These are phyloP conservation scores for Lasioglossum figueresi DNA, from an alignment of 2,888 invertebrate species.

Conservation along the genomic window DNA sequence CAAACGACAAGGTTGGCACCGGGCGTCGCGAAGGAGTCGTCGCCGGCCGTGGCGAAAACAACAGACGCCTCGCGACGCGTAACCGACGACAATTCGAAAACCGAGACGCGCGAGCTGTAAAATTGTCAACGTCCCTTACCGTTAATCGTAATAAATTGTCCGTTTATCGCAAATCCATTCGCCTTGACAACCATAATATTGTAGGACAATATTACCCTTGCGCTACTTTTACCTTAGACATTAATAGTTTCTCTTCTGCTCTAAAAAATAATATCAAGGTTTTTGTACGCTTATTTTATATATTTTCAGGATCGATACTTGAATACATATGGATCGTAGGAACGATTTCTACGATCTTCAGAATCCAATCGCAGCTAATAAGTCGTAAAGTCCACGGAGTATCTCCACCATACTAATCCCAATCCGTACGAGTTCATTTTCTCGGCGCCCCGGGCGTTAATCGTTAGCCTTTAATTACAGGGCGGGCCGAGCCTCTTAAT, in stretches of 20 bases:
- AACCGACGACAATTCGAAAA: too few relatives aligned
- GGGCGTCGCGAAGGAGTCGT: too few relatives aligned
- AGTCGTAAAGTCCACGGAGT: constrained; percentile 43
- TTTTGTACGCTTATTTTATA: background rate
- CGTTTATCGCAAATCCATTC: too few relatives aligned
- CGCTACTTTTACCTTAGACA: background rate
- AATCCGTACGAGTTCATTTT: constrained; percentile 69
- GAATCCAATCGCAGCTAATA: constrained; percentile 47
- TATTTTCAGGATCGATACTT: background rate
- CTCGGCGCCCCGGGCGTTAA: constrained; percentile 56
- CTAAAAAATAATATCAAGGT: background rate
- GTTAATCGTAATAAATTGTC: too few relatives aligned
- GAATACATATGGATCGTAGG: background rate
- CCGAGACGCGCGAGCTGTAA: too few relatives aligned
- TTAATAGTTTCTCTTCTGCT: background rate
- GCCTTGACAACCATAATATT: too few relatives aligned
- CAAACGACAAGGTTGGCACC: too few relatives aligned
- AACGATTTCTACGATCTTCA: background rate
- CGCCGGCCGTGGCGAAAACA: too few relatives aligned
- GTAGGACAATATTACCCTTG: background rate
- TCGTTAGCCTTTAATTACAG: constrained; percentile 75
- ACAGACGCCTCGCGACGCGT: too few relatives aligned
- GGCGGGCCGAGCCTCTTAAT: constrained; percentile 70
- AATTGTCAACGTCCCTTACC: too few relatives aligned
- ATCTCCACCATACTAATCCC: constrained; percentile 53